Percentiles rank a stretch among this genome's conserved stretches.
These are phyloP conservation scores for Drosophila mercatorum DNA, from an alignment of 2,888 invertebrate genomes.

Conservation along the genomic window DNA sequence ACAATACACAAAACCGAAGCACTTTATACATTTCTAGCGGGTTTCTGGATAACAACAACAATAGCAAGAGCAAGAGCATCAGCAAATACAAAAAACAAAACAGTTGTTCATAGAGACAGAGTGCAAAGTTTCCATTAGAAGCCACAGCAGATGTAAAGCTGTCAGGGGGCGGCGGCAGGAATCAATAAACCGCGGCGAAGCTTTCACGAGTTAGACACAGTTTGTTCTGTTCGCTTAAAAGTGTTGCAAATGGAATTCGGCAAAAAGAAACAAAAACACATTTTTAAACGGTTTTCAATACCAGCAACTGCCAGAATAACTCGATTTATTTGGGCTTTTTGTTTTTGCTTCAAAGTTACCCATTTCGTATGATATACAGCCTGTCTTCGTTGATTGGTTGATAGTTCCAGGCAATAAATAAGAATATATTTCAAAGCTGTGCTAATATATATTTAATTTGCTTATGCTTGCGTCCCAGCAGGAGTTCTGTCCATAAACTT, in stretches of 20 bases:
- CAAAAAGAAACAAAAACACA: conserved; percentile 20
- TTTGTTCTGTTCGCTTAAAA: conserved; percentile 18
- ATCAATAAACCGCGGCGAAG: conserved; percentile 26
- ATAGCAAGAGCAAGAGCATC: not conserved
- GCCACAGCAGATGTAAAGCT: conserved; percentile 25
- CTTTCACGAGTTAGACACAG: conserved; percentile 30
- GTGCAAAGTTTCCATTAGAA: conserved; percentile 35
- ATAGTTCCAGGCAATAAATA: not conserved
- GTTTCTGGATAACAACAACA: conserved; percentile 30
- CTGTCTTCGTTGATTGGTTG: not conserved
- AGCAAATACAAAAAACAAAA: conserved; percentile 19
- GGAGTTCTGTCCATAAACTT: not conserved
- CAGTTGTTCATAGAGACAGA: conserved; percentile 7
- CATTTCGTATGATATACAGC: not conserved
- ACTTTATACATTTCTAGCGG: conserved; percentile 63
- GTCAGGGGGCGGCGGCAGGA: conserved; percentile 1
- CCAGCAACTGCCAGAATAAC: not conserved
- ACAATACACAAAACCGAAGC: conserved; percentile 28
- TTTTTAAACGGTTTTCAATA: conserved; percentile 19
- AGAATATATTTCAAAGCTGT: too few species aligned
- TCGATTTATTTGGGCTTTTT: not conserved
- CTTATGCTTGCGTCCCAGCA: not conserved
- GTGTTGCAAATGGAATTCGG: conserved; percentile 30
- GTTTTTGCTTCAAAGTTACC: not conserved
- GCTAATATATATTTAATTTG: too few species aligned